Evolutionary conservation across 2,888 invertebrate species (phyloP).

Genomic region (Drosophila dives): DNA sequence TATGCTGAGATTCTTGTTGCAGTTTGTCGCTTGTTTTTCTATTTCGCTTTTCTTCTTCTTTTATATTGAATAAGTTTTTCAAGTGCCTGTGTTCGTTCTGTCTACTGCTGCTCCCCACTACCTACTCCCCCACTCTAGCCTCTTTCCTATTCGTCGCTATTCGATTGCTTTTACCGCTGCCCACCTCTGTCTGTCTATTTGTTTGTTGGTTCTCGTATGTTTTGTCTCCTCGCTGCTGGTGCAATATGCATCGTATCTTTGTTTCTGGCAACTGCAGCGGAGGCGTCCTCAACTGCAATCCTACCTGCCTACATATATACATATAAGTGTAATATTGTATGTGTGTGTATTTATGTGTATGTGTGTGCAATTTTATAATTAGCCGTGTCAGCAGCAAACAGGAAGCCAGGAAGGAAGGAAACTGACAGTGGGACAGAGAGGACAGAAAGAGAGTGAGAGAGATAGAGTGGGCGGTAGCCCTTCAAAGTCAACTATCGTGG

Average conservation of each 20-base stretch:
- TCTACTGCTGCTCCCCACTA: conserved; percentile 22
- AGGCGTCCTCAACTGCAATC: conserved; percentile 11
- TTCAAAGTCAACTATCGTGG: conserved; percentile 70
- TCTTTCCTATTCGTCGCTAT: neutral
- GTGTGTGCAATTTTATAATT: conserved; percentile 63
- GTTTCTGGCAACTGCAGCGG: conserved; percentile 10
- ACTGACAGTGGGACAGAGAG: neutral
- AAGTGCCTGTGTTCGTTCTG: conserved; percentile 57
- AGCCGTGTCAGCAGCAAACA: conserved; percentile 49
- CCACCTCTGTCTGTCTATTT: conserved; percentile 41
- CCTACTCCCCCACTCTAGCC: neutral
- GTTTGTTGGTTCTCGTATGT: conserved; percentile 44
- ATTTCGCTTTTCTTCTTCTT: conserved; percentile 17
- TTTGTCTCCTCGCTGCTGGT: conserved; percentile 55
- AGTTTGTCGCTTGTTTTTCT: conserved; percentile 8
- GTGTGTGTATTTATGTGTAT: neutral
- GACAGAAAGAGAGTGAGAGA: conserved; percentile 31
- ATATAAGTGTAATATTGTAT: neutral
- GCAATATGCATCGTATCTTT: conserved; percentile 73
- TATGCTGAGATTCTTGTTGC: conserved; percentile 3
- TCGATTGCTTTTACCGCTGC: conserved; percentile 9
- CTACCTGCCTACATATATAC: neutral
- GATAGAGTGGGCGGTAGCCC: conserved; percentile 31
- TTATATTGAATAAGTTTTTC: conserved; percentile 75
- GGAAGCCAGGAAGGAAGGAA: conserved; percentile 18